Base-by-base conservation (phyloP, 1,140 invertebrate species). In the Lepidostoma basale region DNA sequence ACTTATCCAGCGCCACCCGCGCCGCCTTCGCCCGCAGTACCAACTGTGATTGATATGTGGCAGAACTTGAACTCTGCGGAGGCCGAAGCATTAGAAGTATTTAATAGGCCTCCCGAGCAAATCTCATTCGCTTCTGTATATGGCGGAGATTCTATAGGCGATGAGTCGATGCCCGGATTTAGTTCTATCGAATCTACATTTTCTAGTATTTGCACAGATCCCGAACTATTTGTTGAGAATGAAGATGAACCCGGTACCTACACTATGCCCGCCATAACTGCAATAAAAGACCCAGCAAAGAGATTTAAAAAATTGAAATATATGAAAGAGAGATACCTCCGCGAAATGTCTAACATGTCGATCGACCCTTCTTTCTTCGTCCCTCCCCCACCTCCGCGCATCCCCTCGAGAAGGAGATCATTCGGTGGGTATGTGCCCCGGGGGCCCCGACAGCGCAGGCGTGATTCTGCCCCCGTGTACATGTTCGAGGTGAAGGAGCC, bases 241-340 rank as follows among this genome's bases (percentile, higher is more conserved):
- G 16, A 22, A 12, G n/a, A 22, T 4, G 44, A 47, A 18, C 33
- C 33, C 2, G 44, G 18, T 9, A 47, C 44, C 10, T 22, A 22
- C 8, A 10, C 44, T 22, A 47, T 47, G 44, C 44, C 44, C 3
- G 12, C 16, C 3, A 54, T 54, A 54, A 14, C 25, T 14, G 30
- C n/a, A n/a, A 54, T 54, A 12, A 54, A 28, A 54, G 49, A 54
- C 22, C 49, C 49, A 1, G 49, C n/a, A 54, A 28, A 54, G 25
- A 12, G 28, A 12, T 30, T 54, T 28, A 54, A 14, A 30, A 54
- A 14, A 30, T n/a, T 54, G 9, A 54, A 54, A 54, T 54, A 33
- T 30, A 28, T 54, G 18, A 54, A 28, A 30, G 28, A 54, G 1
- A 54, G 18, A 26, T 14, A 30, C 30, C 30, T 54, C 16, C 25